Evolutionary conservation across 2,888 invertebrate genomes (phyloP), one percentile per base, ranked within the genome.

Genomic region (Xanthia icteritia): DNA sequence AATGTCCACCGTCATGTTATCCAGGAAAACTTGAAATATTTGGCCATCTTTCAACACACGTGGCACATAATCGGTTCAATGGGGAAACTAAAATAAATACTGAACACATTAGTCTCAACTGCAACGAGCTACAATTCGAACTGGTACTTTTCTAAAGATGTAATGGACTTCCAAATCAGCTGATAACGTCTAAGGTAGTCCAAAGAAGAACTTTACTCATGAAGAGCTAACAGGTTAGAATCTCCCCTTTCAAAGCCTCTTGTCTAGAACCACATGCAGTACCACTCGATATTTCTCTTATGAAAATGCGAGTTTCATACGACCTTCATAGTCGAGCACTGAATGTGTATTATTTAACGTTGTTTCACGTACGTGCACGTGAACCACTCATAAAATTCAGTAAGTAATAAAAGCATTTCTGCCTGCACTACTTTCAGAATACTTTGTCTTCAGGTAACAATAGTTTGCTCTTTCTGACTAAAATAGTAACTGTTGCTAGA

Each of bases 31-130:
- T 56, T 68, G 20, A 65, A 76, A 74, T 60, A 75, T 72, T 85
- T 83, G 86, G 87, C 87, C 60, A 63, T 42, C 69, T 68, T 69
- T 85, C 86, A 87, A 87, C 48, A 61, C 79, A 83, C 80, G 83
- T 65, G 76, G 39, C 66, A 68, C 64, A 86, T 72, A 51, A 66
- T 61, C 61, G 31, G 39, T 75, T 70, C 73, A 73, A 83, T 73
- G 45, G 58, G 51, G 17, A 72, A 77, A 71, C 83, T 80, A 76
- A 84, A 84, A 80, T 84, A 73, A 79, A 70, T 64, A 15, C 15
- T 54, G 15, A 73, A 68, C 71, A 73, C 68, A 68, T 67, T 63
- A 11, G 67, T 79, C 64, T 68, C 63, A 48, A 83, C 63, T 68
- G 63, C 68, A 78, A 67, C 27, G 15, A 58, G 61, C 36, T 67